Conservation (phyloP, 2,888 invertebrate species). For the Agrotis segetum region DNA sequence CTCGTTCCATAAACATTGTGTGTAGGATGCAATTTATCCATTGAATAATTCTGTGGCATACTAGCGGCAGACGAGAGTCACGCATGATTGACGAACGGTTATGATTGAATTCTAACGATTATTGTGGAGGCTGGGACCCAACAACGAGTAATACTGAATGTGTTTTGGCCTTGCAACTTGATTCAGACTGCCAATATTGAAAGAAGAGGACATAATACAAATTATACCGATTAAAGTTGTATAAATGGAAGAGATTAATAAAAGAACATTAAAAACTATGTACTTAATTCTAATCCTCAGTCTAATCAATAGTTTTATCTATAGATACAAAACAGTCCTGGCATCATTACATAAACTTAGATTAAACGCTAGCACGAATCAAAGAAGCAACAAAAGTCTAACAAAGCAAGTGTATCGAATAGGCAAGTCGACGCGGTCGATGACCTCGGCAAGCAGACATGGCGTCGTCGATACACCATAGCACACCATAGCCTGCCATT, state of each 20-base stretch:
- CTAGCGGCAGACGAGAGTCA: constrained; percentile 42
- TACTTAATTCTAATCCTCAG: neutral
- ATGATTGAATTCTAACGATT: constrained; percentile 54
- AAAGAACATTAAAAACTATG: neutral
- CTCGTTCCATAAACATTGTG: constrained; percentile 18
- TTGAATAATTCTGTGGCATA: constrained; percentile 46
- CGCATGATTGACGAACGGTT: constrained; percentile 55
- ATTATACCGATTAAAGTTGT: too few species aligned
- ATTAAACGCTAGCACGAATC: constrained; percentile 71
- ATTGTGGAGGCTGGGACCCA: constrained; percentile 25
- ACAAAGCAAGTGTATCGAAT: constrained; percentile 82
- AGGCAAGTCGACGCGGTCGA: constrained; percentile 78
- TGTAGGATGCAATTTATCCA: constrained; percentile 42
- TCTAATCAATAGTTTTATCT: constrained; percentile 21
- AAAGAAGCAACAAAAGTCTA: constrained; percentile 76
- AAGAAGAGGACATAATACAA: constrained; percentile 8
- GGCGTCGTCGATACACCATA: constrained; percentile 83
- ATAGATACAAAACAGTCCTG: constrained; percentile 30
- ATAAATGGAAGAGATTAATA: constrained; percentile 4
- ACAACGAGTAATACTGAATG: neutral
- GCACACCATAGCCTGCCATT: constrained; percentile 73
- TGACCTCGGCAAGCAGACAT: constrained; percentile 84
- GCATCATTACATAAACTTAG: constrained; percentile 68
- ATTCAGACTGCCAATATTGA: neutral
- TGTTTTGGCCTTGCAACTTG: constrained; percentile 8